Conservation (phyloP, 2,113 vertebrate genomes). For the Riparia riparia region DNA sequence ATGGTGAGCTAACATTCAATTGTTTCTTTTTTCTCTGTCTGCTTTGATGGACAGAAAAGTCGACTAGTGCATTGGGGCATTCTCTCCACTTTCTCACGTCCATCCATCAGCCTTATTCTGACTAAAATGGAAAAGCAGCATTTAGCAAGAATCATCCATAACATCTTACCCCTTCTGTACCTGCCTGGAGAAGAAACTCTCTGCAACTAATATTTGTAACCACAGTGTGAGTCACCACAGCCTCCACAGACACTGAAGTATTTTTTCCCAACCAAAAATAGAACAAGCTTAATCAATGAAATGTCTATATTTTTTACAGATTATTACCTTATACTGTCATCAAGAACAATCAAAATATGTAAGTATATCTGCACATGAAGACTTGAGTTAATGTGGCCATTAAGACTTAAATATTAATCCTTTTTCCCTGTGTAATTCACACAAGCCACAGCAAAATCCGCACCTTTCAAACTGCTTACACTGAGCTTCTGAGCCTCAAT, state of each 20-base stretch:
- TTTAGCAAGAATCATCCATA: background rate
- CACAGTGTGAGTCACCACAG: background rate
- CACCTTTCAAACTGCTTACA: background rate
- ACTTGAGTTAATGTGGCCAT: background rate
- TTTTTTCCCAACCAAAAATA: background rate
- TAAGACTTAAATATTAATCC: background rate
- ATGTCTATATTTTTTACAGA: background rate
- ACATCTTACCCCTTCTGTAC: background rate
- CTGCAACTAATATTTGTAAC: background rate
- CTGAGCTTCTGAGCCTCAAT: background rate
- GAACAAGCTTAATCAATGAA: background rate
- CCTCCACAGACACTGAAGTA: background rate
- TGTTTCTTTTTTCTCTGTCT: background rate
- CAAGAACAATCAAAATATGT: background rate
- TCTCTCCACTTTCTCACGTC: background rate
- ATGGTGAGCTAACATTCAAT: background rate
- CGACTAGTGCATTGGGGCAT: background rate
- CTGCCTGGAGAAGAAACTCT: background rate
- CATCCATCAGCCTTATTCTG: background rate
- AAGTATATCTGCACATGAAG: background rate
- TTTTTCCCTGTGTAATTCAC: background rate
- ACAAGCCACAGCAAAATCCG: background rate
- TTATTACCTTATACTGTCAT: background rate
- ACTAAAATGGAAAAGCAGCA: background rate
- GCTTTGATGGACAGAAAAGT: background rate